These are phyloP conservation scores for Oxytorus armatus DNA, from an alignment of 2,888 invertebrate genomes.

Conservation along the genomic window DNA sequence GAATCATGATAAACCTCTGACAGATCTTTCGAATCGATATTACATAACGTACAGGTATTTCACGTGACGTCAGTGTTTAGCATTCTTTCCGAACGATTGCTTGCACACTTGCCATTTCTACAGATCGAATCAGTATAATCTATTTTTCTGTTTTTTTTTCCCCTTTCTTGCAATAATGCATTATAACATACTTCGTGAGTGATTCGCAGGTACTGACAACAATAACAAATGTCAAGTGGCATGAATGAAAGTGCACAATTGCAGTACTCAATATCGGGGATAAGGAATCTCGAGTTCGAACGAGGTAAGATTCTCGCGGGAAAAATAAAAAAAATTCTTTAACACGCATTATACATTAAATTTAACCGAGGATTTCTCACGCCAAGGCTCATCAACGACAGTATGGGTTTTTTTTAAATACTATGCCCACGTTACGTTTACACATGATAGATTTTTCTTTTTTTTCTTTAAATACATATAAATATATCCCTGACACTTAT, in stretches of 20 bases:
- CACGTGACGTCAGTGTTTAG: conserved; percentile 20
- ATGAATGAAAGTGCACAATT: conserved; percentile 11
- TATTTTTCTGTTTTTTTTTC: conserved; percentile 8
- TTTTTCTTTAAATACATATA: conserved; percentile 71
- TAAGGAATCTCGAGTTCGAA: conserved; percentile 37
- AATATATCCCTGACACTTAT: conserved; percentile 76
- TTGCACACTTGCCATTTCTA: neutral
- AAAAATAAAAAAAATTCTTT: conserved; percentile 45
- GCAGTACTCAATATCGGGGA: conserved; percentile 20
- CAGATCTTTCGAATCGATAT: conserved; percentile 20
- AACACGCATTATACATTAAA: conserved; percentile 55
- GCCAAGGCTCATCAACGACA: conserved; percentile 72
- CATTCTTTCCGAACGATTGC: conserved; percentile 26
- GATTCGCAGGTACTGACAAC: conserved; percentile 47
- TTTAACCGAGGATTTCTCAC: conserved; percentile 54
- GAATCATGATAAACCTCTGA: conserved; percentile 33
- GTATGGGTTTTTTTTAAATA: conserved; percentile 56
- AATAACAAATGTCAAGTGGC: conserved; percentile 52
- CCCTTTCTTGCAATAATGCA: conserved; percentile 15
- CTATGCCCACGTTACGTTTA: conserved; percentile 70
- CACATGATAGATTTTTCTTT: conserved; percentile 72
- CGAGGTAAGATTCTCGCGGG: conserved; percentile 4
- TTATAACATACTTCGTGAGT: conserved; percentile 32
- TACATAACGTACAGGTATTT: conserved; percentile 9
- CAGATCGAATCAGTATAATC: neutral